Evolutionary conservation across 2,797 vertebrate genomes (phyloP), one percentile per base, ranked within the genome.

Genomic region (Graptemys geographica): DNA sequence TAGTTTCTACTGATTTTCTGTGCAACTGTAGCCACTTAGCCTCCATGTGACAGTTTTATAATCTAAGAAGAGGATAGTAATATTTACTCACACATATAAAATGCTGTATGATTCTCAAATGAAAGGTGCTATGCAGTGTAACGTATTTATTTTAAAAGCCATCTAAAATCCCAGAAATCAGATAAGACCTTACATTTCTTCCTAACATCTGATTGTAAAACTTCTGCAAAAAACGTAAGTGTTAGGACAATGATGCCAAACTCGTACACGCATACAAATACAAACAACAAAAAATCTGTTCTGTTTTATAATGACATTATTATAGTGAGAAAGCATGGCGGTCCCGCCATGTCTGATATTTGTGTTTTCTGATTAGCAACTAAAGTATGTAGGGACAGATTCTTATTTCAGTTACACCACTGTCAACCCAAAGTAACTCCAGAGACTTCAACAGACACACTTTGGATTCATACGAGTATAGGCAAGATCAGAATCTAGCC

Each of bases 11-110:
- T 55, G 53, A 55, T 84, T 8, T 69, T n/a, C 1, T 57, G 80
- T 76, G 27, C 51, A 89, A 41, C 33, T 86, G 53, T 80, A 56
- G 74, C 13, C n/a, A 89, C 78, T 80, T 33, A 93, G 76, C 90
- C 86, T 59, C 3, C 1, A 4, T 21, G 5, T 16, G 15, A 57
- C n/a, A 12, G 15, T 81, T 89, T 81, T 84, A 88, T 19, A 10
- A 15, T 25, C 27, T 79, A 51, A 57, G 55, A 91, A 74, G 0
- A 89, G 33, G 0, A 2, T 9, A 83, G 37, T 8, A 81, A 6
- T 72, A 88, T 88, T 59, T 88, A 27, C 31, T 62, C 59, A 6
- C 31, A 47, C 51, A 37, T 16, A 80, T 5, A 84, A 69, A 37
- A 51, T 0, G 69, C 8, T 12, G 5, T 83, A 87, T 28, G 80